These are phyloP conservation scores for Hyposmocoma kahamanoa DNA, from an alignment of 1,140 invertebrate genomes.

Conservation along the genomic window DNA sequence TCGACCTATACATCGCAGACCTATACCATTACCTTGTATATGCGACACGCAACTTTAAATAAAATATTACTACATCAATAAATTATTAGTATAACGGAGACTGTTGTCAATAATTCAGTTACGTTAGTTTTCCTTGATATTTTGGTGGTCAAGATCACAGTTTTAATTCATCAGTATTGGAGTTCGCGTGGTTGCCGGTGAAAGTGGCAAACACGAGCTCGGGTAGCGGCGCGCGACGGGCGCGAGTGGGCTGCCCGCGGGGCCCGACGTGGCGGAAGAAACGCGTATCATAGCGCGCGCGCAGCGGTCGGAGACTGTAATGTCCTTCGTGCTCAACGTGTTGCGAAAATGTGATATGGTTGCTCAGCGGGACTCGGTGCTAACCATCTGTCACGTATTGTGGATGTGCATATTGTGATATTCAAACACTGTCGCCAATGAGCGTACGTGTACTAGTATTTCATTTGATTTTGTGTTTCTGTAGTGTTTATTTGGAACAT, in stretches of 20 bases:
- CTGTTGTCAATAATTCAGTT: background rate
- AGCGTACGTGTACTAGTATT: too few relatives aligned
- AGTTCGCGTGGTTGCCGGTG: conserved; percentile 51
- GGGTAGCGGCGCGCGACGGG: conserved; percentile 46
- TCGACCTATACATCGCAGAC: conserved; percentile 13
- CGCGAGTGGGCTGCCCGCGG: conserved; percentile 39
- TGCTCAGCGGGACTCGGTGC: conserved; percentile 21
- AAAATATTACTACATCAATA: too few relatives aligned
- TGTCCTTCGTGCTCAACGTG: conserved; percentile 11
- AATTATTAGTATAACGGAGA: background rate
- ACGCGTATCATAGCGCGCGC: conserved; percentile 27
- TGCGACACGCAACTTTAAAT: background rate
- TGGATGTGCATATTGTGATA: conserved; percentile 4
- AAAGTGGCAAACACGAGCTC: conserved; percentile 65
- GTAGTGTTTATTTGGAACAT: conserved; percentile 36
- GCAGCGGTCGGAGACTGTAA: conserved; percentile 28
- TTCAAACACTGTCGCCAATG: conserved; percentile 20
- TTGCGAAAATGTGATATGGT: conserved; percentile 20
- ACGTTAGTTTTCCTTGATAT: background rate
- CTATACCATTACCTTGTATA: conserved; percentile 9
- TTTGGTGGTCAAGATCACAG: conserved; percentile 47
- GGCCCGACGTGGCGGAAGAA: conserved; percentile 63
- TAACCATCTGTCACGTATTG: conserved; percentile 16
- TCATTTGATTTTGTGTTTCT: background rate
- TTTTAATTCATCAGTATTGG: conserved; percentile 39